Percentiles rank a stretch among this genome's conserved stretches.
Conservation (phyloP, 2,113 vertebrate genomes). For the Bubo blakistoni region DNA sequence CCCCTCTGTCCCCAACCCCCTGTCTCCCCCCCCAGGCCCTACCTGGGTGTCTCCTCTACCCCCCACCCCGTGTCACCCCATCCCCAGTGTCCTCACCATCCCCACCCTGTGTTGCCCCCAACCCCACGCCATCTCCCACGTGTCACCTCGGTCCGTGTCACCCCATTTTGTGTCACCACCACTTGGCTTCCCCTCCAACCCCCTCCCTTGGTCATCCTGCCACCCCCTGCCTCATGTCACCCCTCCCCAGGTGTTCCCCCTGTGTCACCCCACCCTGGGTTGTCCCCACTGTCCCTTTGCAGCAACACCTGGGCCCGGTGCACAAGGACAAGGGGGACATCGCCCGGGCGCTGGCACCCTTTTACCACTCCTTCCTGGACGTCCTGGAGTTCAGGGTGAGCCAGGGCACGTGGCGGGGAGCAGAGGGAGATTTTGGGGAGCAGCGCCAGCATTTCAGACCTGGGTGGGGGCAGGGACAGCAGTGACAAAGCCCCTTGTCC, state of each 20-base stretch:
- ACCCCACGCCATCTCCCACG: no score
- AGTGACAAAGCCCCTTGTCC: background rate
- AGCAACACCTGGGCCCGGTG: constrained; percentile 85
- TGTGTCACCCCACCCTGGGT: background rate
- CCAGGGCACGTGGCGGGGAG: background rate
- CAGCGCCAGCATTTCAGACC: background rate
- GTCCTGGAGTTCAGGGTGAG: constrained; percentile 93
- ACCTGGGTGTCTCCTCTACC: no score
- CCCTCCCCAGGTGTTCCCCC: background rate
- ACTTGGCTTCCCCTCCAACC: background rate
- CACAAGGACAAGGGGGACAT: constrained; percentile 87
- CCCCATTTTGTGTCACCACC: no score
- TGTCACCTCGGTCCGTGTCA: background rate
- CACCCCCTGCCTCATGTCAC: background rate
- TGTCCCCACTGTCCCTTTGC: background rate
- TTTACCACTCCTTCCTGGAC: constrained; percentile 90
- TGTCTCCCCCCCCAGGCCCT: background rate
- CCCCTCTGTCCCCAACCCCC: background rate
- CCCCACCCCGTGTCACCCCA: background rate
- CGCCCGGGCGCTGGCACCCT: constrained; percentile 70
- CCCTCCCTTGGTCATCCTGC: no score
- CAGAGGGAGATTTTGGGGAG: background rate
- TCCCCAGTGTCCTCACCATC: background rate
- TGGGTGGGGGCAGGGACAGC: background rate
- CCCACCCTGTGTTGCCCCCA: no score